These are phyloP conservation scores for Brachypodius melanocephalos DNA, from an alignment of 2,113 vertebrate genomes.

Conservation along the genomic window DNA sequence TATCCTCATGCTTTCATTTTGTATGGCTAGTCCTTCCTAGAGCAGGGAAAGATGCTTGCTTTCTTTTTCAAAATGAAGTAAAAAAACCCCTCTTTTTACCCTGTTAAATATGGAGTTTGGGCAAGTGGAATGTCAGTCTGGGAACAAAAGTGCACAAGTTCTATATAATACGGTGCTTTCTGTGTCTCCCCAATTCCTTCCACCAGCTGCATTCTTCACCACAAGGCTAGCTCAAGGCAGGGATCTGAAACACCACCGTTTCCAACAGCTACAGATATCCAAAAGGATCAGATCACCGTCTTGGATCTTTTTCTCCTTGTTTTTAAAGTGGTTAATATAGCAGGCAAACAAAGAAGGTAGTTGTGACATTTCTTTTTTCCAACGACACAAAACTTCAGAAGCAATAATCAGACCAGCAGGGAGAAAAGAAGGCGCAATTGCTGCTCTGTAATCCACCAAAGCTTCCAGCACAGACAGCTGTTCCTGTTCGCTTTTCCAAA, in stretches of 20 bases:
- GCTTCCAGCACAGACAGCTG: background rate
- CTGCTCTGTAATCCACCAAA: background rate
- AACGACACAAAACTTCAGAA: background rate
- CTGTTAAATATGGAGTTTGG: background rate
- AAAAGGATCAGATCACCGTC: background rate
- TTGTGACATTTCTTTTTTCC: background rate
- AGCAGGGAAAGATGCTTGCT: background rate
- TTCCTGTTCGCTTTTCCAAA: background rate
- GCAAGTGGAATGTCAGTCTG: background rate
- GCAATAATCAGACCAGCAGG: background rate
- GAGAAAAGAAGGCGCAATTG: background rate
- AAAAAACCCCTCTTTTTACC: background rate
- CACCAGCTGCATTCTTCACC: background rate
- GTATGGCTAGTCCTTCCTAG: background rate
- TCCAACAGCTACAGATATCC: background rate
- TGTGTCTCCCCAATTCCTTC: background rate
- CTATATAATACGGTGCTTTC: background rate
- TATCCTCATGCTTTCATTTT: background rate
- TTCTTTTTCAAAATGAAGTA: background rate
- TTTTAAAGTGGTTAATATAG: background rate
- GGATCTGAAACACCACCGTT: background rate
- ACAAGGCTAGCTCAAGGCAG: background rate
- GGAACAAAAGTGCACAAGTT: background rate
- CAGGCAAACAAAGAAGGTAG: background rate
- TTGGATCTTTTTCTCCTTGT: background rate